Evolutionary conservation across 2,113 vertebrate species (phyloP), one percentile per base, ranked within the genome.

Genomic region (Sitta europaea): DNA sequence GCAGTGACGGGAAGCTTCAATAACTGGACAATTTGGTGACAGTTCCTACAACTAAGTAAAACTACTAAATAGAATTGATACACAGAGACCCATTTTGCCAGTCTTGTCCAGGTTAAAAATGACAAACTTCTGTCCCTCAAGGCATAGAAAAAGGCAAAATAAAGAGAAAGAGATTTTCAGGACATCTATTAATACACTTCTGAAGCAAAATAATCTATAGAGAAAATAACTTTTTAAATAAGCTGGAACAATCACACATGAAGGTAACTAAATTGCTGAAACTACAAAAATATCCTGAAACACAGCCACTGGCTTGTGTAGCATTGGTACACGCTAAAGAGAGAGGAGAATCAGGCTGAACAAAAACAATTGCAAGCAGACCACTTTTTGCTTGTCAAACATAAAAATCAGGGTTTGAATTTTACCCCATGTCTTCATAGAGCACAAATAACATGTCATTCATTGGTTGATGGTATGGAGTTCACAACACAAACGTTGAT

Each of bases 81-180:
- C 4, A 31, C 2, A 35, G 50, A 79, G 19, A 65, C 0, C 2
- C 3, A 31, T 66, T 72, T 82, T 66, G 4, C 14, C 14, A 33
- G 12, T 65, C 18, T 42, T 54, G 19, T 31, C 53, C 8, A 50
- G 19, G 18, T 38, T 51, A 65, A 85, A 68, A 81, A 22, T 2
- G 0, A 24, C 13, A 29, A 57, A 53, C 5, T 28, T 31, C 17
- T 38, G 4, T 14, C 5, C 15, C 10, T 3, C 3, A 5, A 86
- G 21, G 11, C 16, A 66, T 8, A 38, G 6, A 5, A n/a, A 59
- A 85, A 70, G 13, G 4, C 6, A 67, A 81, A 54, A 53, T n/a
- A 54, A 63, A 15, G 10, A 38, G 11, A 12, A 20, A 47, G 4
- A 3, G 2, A 31, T 31, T 62, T 89, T 54, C 3, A 2, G 17